These are phyloP conservation scores for Periophthalmodon schlosseri DNA, from an alignment of 2,113 vertebrate genomes.

Conservation along the genomic window DNA sequence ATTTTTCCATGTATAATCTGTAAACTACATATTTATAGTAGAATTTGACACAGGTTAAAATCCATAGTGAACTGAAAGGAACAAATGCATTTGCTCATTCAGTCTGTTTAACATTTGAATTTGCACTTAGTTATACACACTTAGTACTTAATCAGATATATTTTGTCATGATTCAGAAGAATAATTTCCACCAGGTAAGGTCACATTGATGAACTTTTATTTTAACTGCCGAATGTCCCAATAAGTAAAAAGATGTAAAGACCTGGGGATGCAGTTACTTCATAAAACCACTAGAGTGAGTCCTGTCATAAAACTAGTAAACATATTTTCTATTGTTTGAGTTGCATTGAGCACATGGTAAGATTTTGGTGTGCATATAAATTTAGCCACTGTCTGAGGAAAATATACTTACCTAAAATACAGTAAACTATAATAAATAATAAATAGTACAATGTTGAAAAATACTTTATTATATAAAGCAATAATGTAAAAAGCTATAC, in stretches of 20 bases:
- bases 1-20: slow-evolving; percentile 4
- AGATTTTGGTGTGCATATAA: too few relatives aligned
- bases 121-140: too few relatives aligned
- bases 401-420: not conserved
- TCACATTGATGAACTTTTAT: not conserved
- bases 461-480: slow-evolving; percentile 66
- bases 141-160: too few relatives aligned
- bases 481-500: slow-evolving; percentile 34
- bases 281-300: not conserved
- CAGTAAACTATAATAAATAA: not conserved
- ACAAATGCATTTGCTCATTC: too few relatives aligned
- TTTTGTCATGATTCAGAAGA: too few relatives aligned
- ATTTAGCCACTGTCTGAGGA: not conserved
- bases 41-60: not conserved
- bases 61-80: not conserved
- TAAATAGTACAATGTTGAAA: slow-evolving; percentile 26
- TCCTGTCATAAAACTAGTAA: too few relatives aligned
- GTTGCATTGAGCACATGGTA: too few relatives aligned
- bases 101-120: too few relatives aligned
- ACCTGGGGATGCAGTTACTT: not conserved
- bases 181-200: too few relatives aligned
- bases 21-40: not conserved
- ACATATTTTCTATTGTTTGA: too few relatives aligned
- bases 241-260: not conserved
- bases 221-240: too few relatives aligned